Evolutionary conservation across 2,888 invertebrate species (phyloP).

Genomic region (Mimas tiliae): DNA sequence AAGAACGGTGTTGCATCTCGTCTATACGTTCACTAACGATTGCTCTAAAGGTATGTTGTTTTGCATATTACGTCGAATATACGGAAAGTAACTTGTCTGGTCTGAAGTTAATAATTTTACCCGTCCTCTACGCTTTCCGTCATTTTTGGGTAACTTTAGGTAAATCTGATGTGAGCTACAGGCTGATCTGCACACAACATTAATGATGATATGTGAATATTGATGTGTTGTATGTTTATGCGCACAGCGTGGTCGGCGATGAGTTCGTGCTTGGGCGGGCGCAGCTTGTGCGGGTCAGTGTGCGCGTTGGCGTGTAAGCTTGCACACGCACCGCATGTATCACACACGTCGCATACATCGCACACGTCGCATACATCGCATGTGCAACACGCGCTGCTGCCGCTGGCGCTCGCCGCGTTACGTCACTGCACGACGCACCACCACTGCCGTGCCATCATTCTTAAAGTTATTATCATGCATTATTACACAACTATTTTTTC

Average conservation of each 20-base stretch:
- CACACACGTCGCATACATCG: too few species aligned
- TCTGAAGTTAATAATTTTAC: too few species aligned
- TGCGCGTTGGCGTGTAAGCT: conserved; percentile 51
- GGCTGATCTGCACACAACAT: too few species aligned
- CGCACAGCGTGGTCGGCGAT: conserved; percentile 64
- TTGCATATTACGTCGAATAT: background rate
- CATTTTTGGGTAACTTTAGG: too few species aligned
- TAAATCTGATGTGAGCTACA: too few species aligned
- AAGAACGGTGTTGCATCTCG: conserved; percentile 81
- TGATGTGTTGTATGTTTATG: background rate
- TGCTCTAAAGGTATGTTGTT: conserved; percentile 83
- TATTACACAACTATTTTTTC: background rate
- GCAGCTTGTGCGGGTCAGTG: conserved; percentile 55
- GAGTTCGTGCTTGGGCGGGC: conserved; percentile 67
- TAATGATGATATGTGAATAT: too few species aligned
- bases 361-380: conserved; percentile 31
- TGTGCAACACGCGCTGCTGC: conserved; percentile 45
- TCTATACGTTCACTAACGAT: conserved; percentile 86
- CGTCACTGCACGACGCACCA: conserved; percentile 82
- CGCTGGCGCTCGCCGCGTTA: conserved; percentile 56
- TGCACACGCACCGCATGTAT: conserved; percentile 53
- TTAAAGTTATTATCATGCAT: conserved; percentile 77
- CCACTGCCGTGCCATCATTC: conserved; percentile 85
- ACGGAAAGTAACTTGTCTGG: background rate
- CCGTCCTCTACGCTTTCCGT: too few species aligned